Conservation (phyloP, 1,140 invertebrate genomes). For the Sycophaga agraensis region DNA sequence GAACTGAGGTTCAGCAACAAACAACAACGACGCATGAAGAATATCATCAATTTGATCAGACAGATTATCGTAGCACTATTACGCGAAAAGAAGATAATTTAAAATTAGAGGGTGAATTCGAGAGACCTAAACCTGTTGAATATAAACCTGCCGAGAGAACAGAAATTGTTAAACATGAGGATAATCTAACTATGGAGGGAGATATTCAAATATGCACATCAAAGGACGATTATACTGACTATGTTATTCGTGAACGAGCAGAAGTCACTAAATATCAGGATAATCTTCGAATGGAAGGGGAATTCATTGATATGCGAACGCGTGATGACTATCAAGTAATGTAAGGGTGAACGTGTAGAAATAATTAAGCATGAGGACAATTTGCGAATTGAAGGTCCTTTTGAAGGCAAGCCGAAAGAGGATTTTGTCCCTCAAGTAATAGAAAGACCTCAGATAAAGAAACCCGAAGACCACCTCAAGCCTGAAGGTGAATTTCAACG, state of each 20-base stretch:
- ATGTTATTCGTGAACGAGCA: conserved; percentile 52
- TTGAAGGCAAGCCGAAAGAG: conserved; percentile 56
- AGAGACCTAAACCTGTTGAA: conserved; percentile 51
- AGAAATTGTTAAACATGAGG: conserved; percentile 45
- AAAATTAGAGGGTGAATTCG: conserved; percentile 57
- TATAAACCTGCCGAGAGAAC: conserved; percentile 48
- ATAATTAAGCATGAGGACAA: conserved; percentile 58
- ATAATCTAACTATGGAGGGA: conserved; percentile 61
- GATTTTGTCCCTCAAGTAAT: conserved; percentile 50
- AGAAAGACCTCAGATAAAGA: conserved; percentile 58
- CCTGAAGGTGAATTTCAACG: conserved; percentile 63
- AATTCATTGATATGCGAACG: conserved; percentile 54
- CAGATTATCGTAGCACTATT: conserved; percentile 60
- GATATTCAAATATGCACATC: too few species aligned
- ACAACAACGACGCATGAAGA: conserved; percentile 54
- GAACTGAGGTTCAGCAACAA: conserved; percentile 42
- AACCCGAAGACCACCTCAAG: conserved; percentile 61
- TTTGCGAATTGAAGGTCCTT: conserved; percentile 59
- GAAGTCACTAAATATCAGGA: conserved; percentile 50
- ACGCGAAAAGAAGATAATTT: conserved; percentile 61
- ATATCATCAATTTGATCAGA: conserved; percentile 45
- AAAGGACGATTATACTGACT: conserved; percentile 56
- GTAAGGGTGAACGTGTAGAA: conserved; percentile 37
- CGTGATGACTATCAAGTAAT: conserved; percentile 19
- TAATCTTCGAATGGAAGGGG: conserved; percentile 59